Conservation (phyloP, 2,797 vertebrate species). For the Artibeus jamaicensis region DNA sequence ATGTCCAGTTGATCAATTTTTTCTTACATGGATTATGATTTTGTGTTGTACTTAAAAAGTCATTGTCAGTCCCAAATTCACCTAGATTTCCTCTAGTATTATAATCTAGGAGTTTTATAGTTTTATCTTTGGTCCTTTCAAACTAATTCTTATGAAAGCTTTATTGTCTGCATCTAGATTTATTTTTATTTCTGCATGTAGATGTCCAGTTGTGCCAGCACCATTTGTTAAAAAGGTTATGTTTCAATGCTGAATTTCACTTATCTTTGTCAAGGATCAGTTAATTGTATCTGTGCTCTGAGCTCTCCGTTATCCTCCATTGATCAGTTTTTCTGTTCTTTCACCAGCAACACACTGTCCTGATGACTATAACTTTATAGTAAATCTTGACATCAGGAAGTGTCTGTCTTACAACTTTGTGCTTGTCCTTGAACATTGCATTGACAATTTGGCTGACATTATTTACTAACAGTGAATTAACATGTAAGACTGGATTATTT, state of each 20-base stretch:
- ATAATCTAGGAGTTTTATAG: neutral
- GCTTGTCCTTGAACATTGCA: neutral
- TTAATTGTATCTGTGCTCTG: neutral
- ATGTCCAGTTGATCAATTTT: neutral
- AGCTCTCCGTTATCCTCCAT: neutral
- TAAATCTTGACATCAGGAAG: neutral
- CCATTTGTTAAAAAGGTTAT: neutral
- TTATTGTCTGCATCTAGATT: neutral
- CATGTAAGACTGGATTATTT: neutral
- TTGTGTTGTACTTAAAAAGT: neutral
- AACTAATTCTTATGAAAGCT: neutral
- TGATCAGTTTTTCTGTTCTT: neutral
- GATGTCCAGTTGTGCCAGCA: neutral
- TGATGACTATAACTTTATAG: neutral
- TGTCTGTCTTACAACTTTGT: neutral
- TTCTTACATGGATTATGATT: neutral
- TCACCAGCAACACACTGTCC: neutral
- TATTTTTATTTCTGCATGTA: neutral
- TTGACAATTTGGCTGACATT: neutral
- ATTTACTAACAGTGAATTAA: neutral
- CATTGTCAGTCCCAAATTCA: neutral
- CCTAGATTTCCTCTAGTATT: neutral
- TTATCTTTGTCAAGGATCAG: constrained; percentile 5
- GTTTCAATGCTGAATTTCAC: neutral
- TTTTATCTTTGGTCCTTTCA: constrained; percentile 16